Evolutionary conservation across 2,888 invertebrate genomes (phyloP).

Genomic region (Cosmorhoe ocellata): DNA sequence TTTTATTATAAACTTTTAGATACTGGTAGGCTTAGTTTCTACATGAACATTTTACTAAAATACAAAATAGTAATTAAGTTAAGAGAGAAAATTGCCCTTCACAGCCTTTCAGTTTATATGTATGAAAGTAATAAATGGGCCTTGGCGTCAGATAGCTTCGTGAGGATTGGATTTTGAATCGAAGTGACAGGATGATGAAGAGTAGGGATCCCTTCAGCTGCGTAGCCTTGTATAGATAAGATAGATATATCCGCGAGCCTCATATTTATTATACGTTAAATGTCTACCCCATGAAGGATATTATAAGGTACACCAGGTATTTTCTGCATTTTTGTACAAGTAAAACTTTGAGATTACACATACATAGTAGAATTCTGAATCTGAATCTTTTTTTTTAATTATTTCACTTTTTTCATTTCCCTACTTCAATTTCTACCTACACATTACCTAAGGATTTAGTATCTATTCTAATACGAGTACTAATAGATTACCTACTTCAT

Average conservation of each 20-base stretch:
- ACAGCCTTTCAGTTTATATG: conserved; percentile 14
- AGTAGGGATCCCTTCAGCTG: conserved; percentile 37
- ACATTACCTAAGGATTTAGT: too few relatives aligned
- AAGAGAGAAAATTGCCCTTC: background rate
- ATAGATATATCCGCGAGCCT: background rate
- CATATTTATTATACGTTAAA: conserved; percentile 10
- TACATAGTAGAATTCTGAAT: background rate
- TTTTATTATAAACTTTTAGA: too few relatives aligned
- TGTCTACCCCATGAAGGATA: background rate
- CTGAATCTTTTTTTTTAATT: too few relatives aligned
- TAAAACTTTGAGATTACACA: too few relatives aligned
- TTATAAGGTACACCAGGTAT: too few relatives aligned
- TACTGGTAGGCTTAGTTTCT: too few relatives aligned
- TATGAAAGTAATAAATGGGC: conserved; percentile 45
- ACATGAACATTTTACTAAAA: background rate
- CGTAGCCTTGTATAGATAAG: conserved; percentile 5
- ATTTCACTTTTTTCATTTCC: too few relatives aligned
- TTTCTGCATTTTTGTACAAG: too few relatives aligned
- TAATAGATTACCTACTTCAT: too few relatives aligned
- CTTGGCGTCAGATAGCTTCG: conserved; percentile 38
- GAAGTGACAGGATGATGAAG: conserved; percentile 55
- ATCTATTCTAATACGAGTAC: too few relatives aligned
- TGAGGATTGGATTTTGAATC: conserved; percentile 52
- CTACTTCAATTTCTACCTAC: too few relatives aligned
- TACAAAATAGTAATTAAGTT: background rate